These are phyloP conservation scores for Morbakka virulenta DNA, from an alignment of 30 jellyfish, hydroid and myxozoan species.

Conservation along the genomic window DNA sequence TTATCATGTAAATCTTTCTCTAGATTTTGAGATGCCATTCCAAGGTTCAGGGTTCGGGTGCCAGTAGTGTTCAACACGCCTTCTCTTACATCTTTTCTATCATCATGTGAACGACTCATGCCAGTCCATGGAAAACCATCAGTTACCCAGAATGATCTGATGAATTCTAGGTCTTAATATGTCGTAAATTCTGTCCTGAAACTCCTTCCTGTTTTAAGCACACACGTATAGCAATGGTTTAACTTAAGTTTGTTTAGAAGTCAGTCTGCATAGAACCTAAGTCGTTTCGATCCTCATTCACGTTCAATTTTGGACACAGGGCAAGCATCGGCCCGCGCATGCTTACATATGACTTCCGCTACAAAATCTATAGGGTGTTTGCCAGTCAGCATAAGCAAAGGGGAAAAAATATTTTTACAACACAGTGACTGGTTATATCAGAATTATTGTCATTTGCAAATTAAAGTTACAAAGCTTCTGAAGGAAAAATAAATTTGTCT, in stretches of 20 bases:
- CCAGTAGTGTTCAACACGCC: slow-evolving; percentile 88
- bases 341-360: slow-evolving; percentile 50
- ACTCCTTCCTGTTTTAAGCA: too few species aligned
- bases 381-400: background rate
- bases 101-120: slow-evolving; percentile 98
- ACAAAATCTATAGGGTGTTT: background rate
- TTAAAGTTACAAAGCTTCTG: too few species aligned
- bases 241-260: background rate
- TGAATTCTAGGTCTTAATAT: too few species aligned
- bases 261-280: background rate
- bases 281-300: slow-evolving; percentile 74
- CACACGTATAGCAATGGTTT: too few species aligned
- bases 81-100: slow-evolving; percentile 87
- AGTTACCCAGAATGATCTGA: slow-evolving; percentile 8
- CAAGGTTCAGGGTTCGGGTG: slow-evolving; percentile 63
- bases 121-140: slow-evolving; percentile 78
- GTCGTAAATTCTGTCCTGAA: too few species aligned
- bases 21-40: slow-evolving; percentile 53
- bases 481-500: too few species aligned
- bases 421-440: too few species aligned
- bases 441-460: too few species aligned
- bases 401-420: too few species aligned
- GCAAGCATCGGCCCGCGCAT: slow-evolving; percentile 66
- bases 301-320: slow-evolving; percentile 63
- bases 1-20: slow-evolving; percentile 91